Base-by-base conservation (phyloP, 2,113 vertebrate genomes). In the Sapayoa aenigma region DNA sequence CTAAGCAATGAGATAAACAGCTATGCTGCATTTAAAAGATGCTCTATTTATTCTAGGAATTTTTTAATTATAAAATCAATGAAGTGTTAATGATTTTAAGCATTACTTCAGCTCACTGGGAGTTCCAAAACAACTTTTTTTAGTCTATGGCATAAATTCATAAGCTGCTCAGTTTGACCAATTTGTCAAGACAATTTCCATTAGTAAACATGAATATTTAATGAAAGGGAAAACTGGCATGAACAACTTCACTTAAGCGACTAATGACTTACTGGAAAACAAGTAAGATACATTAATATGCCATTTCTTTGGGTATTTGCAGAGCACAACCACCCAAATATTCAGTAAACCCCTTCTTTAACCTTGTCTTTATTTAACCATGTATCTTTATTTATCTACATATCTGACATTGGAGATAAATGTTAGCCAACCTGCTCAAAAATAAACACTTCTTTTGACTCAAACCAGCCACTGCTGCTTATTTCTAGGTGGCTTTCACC, bases 201-300 rank as follows among this genome's bases (percentile, higher is more conserved):
- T 98, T 98, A 98, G 97, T 93, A 98, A 97, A 97, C 94, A 98
- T 98, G 93, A 98, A 98, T 98, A 98, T 97, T 98, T 98, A 98
- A 98, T 98, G 97, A 93, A 95, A 96, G 76, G 84, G 86, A 97
- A 98, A 98, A 97, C 89, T 96, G 95, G 89, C 93, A 97, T 47
- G 91, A 97, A 88, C 94, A 93, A 96, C 95, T 97, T 97, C 95
- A 93, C 94, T 95, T 96, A 98, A 96, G 93, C 49, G 30, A 91
- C 91, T 97, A 97, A 97, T 83, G 96, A 97, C 97, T 98, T 98
- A 97, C 97, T 96, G 96, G 98, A 98, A 97, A 95, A 83, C 96
- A 95, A 94, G 94, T 66, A 35, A 95, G 92, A 94, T 53, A 85
- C 77, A 90, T 96, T 94, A 95, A 90, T 78, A 75, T 59, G 77